Evolutionary conservation across 1,140 invertebrate genomes (phyloP), one percentile per base, ranked within the genome.

Genomic region (Batillaria attramentaria): DNA sequence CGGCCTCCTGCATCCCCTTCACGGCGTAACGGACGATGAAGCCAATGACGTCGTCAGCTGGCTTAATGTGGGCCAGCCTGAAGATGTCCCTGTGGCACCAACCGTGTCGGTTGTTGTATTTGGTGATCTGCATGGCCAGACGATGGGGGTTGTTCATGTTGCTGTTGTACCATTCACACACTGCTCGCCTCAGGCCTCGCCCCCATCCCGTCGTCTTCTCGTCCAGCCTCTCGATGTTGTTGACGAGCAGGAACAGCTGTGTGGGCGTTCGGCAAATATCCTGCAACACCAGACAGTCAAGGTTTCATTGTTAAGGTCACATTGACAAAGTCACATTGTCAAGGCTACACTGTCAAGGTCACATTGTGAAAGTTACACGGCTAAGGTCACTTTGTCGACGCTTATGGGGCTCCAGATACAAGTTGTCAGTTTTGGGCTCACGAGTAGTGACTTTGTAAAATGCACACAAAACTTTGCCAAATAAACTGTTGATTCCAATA

Each of bases 51-150:
- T 82, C 77, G 57, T 79, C 72, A 35, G 86, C 87, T 31, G 89
- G 83, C 83, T 93, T 93, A 5, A 93, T 82, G 91, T 95, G 95
- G 31, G 93, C 91, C 46, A 95, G 92, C 81, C 93, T 93, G 1
- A 95, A 88, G 10, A 95, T 90, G 83, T 94, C 94, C 79, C 93
- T 93, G 86, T 95, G 95, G 2, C 93, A 93, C 91, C 94, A 94
- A 1, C 93, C 93, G 84, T 94, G 92, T 82, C 93, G 92, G 2
- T 92, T 91, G 80, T 91, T 92, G 42, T 93, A 94, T 87, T 93
- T 93, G 1, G 93, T 94, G 0, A 95, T 90, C 73, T 93, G 93
- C 82, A 93, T 92, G 2, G 93, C 93, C 6, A 95, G 88, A 65
- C 92, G 91, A 83, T 93, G 88, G 3, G 94, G 91, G 35, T 92